These are phyloP conservation scores for Tethea ocularis DNA, from an alignment of 2,888 invertebrate species.

Conservation along the genomic window DNA sequence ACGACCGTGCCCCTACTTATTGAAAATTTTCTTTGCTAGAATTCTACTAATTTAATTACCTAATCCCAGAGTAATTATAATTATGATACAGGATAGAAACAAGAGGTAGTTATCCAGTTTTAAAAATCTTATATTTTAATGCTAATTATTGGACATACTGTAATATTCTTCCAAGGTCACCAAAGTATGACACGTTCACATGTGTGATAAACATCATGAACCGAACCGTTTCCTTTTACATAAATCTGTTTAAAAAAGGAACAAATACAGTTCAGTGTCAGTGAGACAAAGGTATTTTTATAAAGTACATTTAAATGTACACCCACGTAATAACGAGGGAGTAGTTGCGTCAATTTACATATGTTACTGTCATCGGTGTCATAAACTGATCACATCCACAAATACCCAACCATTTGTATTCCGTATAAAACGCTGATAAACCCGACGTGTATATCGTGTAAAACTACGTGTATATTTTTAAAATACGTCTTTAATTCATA, in stretches of 20 bases:
- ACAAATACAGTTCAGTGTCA: not conserved
- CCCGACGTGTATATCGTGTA: conserved; percentile 17
- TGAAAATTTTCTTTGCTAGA: no score
- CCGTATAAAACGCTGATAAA: conserved; percentile 22
- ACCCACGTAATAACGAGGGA: conserved; percentile 35
- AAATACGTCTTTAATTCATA: no score
- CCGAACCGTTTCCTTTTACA: conserved; percentile 1
- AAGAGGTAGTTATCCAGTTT: not conserved
- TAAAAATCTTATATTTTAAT: not conserved
- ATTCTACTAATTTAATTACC: no score
- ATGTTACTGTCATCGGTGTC: conserved; percentile 37
- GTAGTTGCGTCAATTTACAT: conserved; percentile 42
- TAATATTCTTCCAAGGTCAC: not conserved
- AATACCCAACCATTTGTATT: conserved; percentile 45
- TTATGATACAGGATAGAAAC: not conserved
- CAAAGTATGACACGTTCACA: not conserved
- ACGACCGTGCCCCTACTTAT: no score
- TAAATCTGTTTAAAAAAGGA: not conserved
- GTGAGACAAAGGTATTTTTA: conserved; percentile 8
- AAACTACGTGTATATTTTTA: conserved; percentile 15
- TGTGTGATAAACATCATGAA: not conserved
- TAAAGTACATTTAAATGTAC: conserved; percentile 23
- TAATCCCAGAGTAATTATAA: no score
- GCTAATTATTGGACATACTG: not conserved
- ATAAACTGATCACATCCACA: conserved; percentile 39